Evolutionary conservation across 2,888 invertebrate genomes (phyloP), one percentile per base, ranked within the genome.

Genomic region (Machimus atricapillus): DNA sequence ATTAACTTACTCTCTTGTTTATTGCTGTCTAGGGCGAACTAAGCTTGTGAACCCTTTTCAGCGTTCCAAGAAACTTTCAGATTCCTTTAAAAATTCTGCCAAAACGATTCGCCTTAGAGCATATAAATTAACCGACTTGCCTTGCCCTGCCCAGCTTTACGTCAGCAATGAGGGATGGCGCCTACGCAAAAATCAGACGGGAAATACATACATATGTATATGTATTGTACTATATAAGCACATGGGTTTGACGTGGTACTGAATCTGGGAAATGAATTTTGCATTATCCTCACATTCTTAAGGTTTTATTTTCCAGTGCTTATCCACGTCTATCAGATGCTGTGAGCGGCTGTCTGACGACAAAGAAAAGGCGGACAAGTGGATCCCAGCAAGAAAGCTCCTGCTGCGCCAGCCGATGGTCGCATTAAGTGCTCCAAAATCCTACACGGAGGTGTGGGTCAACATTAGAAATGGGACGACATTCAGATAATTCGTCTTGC

Each of bases 401-500:
- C 37, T 82, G 82, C 37, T 82, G 19, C 31, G 66, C 46, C 82
- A 58, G 6, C 34, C 58, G 56, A 31, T 82, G 31, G n/a, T 31
- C 37, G 16, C 7, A 76, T 16, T 76, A 76, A 34, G 37, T 82
- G 19, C 23, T 81, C 12, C 16, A 58, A 56, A 58, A 19, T 58
- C 23, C 31, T 58, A 4, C 16, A 14, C 31, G 46, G 66, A n/a
- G 37, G n/a, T 16, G 6, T 43, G 34, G 37, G 58, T 56, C 58
- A 27, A 56, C 52, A 81, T 46, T 81, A 83, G 66, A 66, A 85
- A 85, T 73, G 34, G 74, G 85, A 77, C 87, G 87, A 86, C 87
- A 88, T 88, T 76, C 85, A 74, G 87, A 88, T 88, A 88, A 88
- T 88, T 78, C 74, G 73, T 87, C 87, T 87, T 87, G 86, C 85